phyloP scores from a whole-genome alignment of 2,888 invertebrate species.

The Drosophila quinaria region DNA sequence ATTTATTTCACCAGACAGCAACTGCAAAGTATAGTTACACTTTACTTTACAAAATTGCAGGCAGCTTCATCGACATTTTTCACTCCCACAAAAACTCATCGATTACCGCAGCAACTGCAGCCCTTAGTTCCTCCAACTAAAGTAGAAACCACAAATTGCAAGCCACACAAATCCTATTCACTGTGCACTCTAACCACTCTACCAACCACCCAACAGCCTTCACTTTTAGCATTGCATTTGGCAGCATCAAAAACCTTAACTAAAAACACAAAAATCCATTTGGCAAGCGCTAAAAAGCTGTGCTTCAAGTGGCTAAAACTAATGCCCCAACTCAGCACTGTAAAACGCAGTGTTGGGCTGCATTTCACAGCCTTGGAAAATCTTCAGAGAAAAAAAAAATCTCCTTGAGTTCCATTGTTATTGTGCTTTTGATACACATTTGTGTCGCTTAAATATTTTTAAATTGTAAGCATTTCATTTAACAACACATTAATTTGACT shows the following conservation, averaged over 20 bases:
- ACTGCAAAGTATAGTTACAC: constrained; percentile 22
- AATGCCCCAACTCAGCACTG: constrained; percentile 8
- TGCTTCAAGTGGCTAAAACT: constrained; percentile 41
- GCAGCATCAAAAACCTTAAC: constrained; percentile 34
- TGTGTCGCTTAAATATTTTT: constrained; percentile 38
- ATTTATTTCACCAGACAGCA: constrained; percentile 27
- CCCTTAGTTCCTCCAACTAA: constrained; percentile 12
- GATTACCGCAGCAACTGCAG: constrained; percentile 37
- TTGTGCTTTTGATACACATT: constrained; percentile 39
- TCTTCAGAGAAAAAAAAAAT: constrained; percentile 21
- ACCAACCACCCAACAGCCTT: not conserved
- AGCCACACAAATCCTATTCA: constrained; percentile 54
- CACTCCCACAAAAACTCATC: constrained; percentile 49
- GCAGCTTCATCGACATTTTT: constrained; percentile 19
- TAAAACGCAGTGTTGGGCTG: constrained; percentile 32
- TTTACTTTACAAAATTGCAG: constrained; percentile 28
- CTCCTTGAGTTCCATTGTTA: constrained; percentile 36
- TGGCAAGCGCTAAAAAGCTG: constrained; percentile 51
- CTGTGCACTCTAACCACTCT: constrained; percentile 24
- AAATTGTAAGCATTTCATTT: constrained; percentile 1
- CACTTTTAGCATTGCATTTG: constrained; percentile 27
- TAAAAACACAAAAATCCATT: constrained; percentile 54
- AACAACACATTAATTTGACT: constrained; percentile 27
- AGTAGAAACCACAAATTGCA: constrained; percentile 59
- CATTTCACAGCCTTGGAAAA: constrained; percentile 49